phyloP scores from a whole-genome alignment of 2,888 invertebrate species.

The Thumatha senex region DNA sequence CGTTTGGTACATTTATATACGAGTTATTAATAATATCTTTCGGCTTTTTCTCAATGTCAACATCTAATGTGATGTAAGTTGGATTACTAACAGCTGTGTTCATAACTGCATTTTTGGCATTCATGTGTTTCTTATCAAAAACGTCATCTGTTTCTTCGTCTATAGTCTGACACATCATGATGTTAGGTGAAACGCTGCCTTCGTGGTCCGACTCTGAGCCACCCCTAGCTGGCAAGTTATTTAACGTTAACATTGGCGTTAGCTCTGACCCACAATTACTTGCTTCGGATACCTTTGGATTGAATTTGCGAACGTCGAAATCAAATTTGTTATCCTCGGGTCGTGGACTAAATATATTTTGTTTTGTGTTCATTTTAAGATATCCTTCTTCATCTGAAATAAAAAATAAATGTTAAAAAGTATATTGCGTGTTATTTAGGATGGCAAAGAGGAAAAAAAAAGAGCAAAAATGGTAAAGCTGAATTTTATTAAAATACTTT shows the following conservation, averaged over 20 bases:
- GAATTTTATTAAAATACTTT: background rate
- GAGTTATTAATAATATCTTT: conserved; percentile 59
- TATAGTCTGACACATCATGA: conserved; percentile 60
- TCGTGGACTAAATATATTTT: conserved; percentile 83
- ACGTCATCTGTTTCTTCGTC: conserved; percentile 74
- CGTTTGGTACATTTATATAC: conserved; percentile 70
- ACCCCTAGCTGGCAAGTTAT: conserved; percentile 63
- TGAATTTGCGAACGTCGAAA: conserved; percentile 72
- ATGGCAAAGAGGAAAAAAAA: too few relatives aligned
- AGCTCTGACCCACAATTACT: conserved; percentile 68
- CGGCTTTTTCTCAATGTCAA: conserved; percentile 66
- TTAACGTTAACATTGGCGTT: conserved; percentile 80
- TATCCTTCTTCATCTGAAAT: conserved; percentile 82
- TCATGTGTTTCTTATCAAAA: conserved; percentile 61
- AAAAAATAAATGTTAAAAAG: background rate
- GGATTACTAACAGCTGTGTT: conserved; percentile 68
- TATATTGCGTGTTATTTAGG: background rate
- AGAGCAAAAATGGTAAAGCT: too few relatives aligned
- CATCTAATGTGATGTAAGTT: conserved; percentile 67
- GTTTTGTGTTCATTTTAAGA: conserved; percentile 84
- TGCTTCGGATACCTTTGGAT: conserved; percentile 50
- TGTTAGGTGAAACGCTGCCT: conserved; percentile 56
- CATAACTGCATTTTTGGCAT: conserved; percentile 55
- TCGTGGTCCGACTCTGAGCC: conserved; percentile 75
- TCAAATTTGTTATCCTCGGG: conserved; percentile 71